These are phyloP conservation scores for Catalaphyllia jardinei DNA, from an alignment of 64 coral and sea anemone species.

Conservation along the genomic window DNA sequence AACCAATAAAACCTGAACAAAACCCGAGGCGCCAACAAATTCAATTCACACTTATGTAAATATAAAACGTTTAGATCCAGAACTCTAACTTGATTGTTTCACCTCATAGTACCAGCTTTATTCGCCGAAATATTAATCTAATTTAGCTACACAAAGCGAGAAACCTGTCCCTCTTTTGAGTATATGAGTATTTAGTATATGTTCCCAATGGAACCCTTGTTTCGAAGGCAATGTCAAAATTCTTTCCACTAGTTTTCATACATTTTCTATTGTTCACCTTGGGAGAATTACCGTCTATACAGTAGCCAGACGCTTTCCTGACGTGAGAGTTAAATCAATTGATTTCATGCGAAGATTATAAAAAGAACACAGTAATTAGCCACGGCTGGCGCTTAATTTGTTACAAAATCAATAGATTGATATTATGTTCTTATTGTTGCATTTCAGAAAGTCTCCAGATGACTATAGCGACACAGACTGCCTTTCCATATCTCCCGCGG, in stretches of 20 bases:
- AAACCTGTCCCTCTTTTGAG: background rate
- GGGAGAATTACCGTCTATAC: background rate
- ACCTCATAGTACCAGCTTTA: background rate
- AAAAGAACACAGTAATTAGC: background rate
- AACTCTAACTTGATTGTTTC: background rate
- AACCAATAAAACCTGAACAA: background rate
- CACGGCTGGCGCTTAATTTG: background rate
- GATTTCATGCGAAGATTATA: no score
- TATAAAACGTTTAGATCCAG: background rate
- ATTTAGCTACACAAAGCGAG: background rate
- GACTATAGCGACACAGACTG: conserved; percentile 33
- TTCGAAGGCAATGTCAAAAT: background rate
- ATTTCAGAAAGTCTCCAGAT: conserved; percentile 35
- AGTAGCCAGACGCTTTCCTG: background rate
- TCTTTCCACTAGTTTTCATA: background rate
- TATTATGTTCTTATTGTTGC: background rate
- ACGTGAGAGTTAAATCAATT: no score
- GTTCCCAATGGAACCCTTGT: background rate
- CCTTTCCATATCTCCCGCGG: conserved; percentile 49
- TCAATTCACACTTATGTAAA: background rate
- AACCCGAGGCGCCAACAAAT: background rate
- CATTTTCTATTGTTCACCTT: background rate
- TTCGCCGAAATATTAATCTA: background rate
- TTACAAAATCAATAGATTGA: background rate
- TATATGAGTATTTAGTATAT: no score